Base-by-base conservation (phyloP, 2,113 vertebrate genomes). In the Rhadina sibilatrix region DNA sequence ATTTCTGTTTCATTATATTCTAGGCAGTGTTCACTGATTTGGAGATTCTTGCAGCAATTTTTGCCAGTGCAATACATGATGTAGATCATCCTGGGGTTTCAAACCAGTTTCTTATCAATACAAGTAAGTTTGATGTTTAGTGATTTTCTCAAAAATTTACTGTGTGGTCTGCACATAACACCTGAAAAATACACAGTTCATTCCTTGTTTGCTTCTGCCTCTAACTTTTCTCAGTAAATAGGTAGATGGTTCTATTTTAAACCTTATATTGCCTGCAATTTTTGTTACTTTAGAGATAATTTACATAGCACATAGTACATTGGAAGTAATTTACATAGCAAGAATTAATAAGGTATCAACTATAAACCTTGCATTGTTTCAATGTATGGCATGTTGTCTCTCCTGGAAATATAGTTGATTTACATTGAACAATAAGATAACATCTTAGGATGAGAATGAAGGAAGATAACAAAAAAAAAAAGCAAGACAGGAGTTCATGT, bases 91-190 rank as follows among this genome's bases (percentile, higher is more conserved):
- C 99, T 56, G 99, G 99, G 33, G 99, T 99, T 96, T 99, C 99
- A 92, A 99, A 99, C 97, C 99, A 99, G 97, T 99, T 99, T 98
- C 99, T 99, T 97, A 99, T 99, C 97, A 99, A 99, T 98, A 99
- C 99, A 95, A 99, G 99, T 99, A 98, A 99, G 99, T 99, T 59
- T 89, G 75, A 77, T 82, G 23, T 94, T 89, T 30, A 83, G 22
- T 40, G 31, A 1, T 75, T 94, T 96, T 54, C 17, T 92, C 47
- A 71, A 77, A 76, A 81, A 27, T 20, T 23, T 94, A 11, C 83
- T 65, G 33, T 53, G 88, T 71, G 42, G 9, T 83, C 37, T 74
- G 17, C 47, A 33, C 17, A 10, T 46, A 42, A 12, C 9, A 52
- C 28, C 42, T 84, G 50, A 68, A 91, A 92, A 94, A 59, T 20